Evolutionary conservation across 37 sponge, comb jelly and placozoan genomes (phyloP).

Genomic region (Geodia barretti): DNA sequence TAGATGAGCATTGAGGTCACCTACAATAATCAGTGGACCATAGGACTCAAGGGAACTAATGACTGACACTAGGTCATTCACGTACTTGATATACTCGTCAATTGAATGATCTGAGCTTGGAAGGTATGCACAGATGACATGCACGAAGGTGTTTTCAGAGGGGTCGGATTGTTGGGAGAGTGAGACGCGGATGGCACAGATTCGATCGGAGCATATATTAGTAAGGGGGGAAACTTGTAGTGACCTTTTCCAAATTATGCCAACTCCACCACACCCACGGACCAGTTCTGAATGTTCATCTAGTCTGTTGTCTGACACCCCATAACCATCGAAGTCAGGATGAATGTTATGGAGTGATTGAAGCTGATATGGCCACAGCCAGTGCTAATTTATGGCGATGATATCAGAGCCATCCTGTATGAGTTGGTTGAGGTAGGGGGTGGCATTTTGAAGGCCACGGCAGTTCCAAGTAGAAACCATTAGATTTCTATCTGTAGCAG

Average conservation of each 20-base stretch:
- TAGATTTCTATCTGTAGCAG: no score
- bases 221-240: constrained; percentile 4
- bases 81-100: background rate
- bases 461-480: no score
- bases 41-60: background rate
- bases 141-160: no score
- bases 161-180: no score
- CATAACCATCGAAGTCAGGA: constrained; percentile 11
- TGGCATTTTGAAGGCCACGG: no score
- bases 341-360: background rate
- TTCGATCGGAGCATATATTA: constrained; percentile 1
- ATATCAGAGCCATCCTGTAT: background rate
- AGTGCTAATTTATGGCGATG: background rate
- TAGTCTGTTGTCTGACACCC: constrained; percentile 3
- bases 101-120: background rate
- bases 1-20: background rate
- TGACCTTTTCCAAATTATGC: background rate
- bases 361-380: constrained; percentile 1
- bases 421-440: no score
- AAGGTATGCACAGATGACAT: background rate
- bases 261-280: constrained; percentile 4
- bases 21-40: background rate
- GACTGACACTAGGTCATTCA: background rate
- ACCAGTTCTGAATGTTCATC: background rate
- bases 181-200: background rate